A percentile compares a stretch with the other conserved stretches of the same genome.
Conservation (phyloP, 1,140 invertebrate genomes). For the Conus ventricosus region DNA sequence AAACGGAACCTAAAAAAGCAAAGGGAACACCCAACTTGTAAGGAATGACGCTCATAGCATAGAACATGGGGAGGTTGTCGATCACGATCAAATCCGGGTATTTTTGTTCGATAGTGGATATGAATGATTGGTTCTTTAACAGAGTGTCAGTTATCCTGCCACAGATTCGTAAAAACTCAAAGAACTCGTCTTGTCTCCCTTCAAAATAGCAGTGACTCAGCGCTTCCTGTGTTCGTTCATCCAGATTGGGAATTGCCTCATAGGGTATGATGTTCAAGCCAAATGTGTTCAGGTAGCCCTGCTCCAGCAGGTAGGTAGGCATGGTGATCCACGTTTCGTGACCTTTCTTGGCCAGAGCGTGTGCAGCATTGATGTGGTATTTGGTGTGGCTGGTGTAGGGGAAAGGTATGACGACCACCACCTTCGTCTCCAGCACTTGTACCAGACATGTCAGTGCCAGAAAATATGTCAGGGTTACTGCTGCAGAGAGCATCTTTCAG, state of each 20-base stretch:
- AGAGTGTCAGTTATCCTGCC: not conserved
- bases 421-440: not conserved
- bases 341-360: slow-evolving; percentile 18
- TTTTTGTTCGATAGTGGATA: not conserved
- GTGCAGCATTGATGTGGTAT: slow-evolving; percentile 35
- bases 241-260: slow-evolving; percentile 21
- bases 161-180: slow-evolving; percentile 17
- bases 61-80: slow-evolving; percentile 27
- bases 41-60: slow-evolving; percentile 28
- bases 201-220: slow-evolving; percentile 28
- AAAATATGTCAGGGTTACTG: not conserved
- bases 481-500: not conserved
- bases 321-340: slow-evolving; percentile 38
- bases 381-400: slow-evolving; percentile 27
- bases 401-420: slow-evolving; percentile 30
- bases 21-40: slow-evolving; percentile 44
- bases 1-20: slow-evolving; percentile 22
- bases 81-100: slow-evolving; percentile 27
- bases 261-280: slow-evolving; percentile 27
- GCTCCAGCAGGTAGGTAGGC: slow-evolving; percentile 12
- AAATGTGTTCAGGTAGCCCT: not conserved
- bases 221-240: not conserved
- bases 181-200: not conserved
- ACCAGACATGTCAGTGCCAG: not conserved
- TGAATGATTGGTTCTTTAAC: slow-evolving; percentile 25